phyloP scores from a whole-genome alignment of 2,113 vertebrate species.

The Siphamia tubifer region DNA sequence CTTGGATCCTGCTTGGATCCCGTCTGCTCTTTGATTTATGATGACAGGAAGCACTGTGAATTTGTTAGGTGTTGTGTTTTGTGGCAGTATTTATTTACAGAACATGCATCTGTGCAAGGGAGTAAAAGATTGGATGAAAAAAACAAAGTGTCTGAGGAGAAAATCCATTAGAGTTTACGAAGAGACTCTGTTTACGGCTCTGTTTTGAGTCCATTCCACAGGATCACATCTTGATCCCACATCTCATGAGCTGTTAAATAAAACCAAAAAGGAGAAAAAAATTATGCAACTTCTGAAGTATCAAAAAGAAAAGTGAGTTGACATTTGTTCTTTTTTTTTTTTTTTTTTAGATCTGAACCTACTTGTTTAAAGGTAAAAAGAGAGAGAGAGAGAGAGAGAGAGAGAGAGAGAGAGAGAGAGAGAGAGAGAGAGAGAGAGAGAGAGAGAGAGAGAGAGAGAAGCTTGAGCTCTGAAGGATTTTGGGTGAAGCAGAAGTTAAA shows the following conservation, averaged over 20 bases:
- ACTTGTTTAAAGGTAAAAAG: not conserved
- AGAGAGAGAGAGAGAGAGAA: too few species aligned
- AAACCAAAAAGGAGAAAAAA: too few species aligned
- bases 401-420: too few species aligned
- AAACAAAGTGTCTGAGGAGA: not conserved
- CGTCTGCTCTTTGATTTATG: constrained; percentile 45
- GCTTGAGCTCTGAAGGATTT: not conserved
- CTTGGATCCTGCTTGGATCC: constrained; percentile 12
- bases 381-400: too few species aligned
- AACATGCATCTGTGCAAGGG: constrained; percentile 28
- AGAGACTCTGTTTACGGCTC: not conserved
- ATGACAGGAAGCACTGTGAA: constrained; percentile 39
- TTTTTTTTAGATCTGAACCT: too few species aligned
- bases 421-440: too few species aligned
- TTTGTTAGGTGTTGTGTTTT: constrained; percentile 26
- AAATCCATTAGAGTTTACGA: not conserved
- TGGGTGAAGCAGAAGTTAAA: not conserved
- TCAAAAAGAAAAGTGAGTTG: too few species aligned
- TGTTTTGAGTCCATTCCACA: not conserved
- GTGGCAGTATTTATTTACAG: constrained; percentile 30
- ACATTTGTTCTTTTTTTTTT: too few species aligned
- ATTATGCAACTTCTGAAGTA: not conserved
- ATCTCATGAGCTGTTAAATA: not conserved
- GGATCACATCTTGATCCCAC: not conserved
- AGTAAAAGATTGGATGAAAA: constrained; percentile 38